Percentiles rank a stretch among this genome's conserved stretches.
These are phyloP conservation scores for Orientallactaga bullata DNA, from an alignment of 2,113 vertebrate species.

Conservation along the genomic window DNA sequence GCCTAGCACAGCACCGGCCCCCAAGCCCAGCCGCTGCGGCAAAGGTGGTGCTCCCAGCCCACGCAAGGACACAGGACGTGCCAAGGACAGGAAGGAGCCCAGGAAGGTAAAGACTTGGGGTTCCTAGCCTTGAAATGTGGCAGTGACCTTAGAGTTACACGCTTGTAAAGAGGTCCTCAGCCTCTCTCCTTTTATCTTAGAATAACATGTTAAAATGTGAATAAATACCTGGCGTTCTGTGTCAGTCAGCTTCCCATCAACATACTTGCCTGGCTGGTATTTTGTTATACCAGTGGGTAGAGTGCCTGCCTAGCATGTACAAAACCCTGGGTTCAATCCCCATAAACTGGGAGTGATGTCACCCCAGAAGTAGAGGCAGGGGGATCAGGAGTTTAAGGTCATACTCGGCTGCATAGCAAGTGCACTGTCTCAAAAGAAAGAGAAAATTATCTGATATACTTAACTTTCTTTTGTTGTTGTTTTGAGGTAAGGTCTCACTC, in stretches of 20 bases:
- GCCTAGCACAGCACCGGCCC: slow-evolving; percentile 61
- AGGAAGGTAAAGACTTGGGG: slow-evolving; percentile 84
- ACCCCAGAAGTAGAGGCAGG: too few relatives aligned
- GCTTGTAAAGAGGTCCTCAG: background rate
- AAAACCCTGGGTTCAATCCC: too few relatives aligned
- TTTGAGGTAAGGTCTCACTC: too few relatives aligned
- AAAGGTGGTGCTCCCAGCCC: slow-evolving; percentile 88
- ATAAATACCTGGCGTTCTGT: background rate
- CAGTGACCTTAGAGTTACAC: rapidly evolving
- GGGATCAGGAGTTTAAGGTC: too few relatives aligned
- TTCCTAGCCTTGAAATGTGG: rapidly evolving
- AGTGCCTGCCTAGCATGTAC: too few relatives aligned
- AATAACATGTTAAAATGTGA: background rate
- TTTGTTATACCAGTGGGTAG: too few relatives aligned
- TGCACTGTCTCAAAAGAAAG: too few relatives aligned
- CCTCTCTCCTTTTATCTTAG: background rate
- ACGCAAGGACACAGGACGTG: slow-evolving; percentile 88
- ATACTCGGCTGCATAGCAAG: too few relatives aligned
- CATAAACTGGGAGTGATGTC: too few relatives aligned
- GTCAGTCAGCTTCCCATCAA: background rate
- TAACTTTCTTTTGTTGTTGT: too few relatives aligned
- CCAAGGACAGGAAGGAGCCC: slow-evolving; percentile 90
- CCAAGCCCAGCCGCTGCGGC: slow-evolving; percentile 89
- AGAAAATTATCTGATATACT: too few relatives aligned
- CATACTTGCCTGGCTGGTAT: too few relatives aligned